Evolutionary conservation across 1,140 invertebrate genomes (phyloP).

Genomic region (Meloidogyne hapla): DNA sequence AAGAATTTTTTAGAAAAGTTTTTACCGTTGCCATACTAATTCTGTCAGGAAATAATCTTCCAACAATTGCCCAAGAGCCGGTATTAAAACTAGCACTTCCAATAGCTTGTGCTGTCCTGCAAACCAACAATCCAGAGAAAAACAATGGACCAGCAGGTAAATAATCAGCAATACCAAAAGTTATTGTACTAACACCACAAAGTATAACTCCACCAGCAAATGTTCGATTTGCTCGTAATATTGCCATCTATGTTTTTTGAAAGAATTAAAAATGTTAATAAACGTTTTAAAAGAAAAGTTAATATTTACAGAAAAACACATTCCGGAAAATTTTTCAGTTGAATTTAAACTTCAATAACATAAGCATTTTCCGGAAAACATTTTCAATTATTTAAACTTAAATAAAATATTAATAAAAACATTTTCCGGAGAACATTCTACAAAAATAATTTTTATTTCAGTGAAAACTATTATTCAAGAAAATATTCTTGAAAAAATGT

Average conservation of each 20-base stretch:
- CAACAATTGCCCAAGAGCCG: slow-evolving; percentile 13
- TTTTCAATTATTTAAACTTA: too few species aligned
- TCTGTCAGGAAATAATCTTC: slow-evolving; percentile 10
- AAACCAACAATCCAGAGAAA: slow-evolving; percentile 14
- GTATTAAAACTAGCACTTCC: slow-evolving; percentile 9
- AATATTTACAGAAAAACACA: too few species aligned
- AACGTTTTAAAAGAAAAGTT: too few species aligned
- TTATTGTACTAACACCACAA: slow-evolving; percentile 11
- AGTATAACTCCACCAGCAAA: slow-evolving; percentile 9
- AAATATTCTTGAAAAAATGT: too few species aligned
- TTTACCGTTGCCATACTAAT: slow-evolving; percentile 13
- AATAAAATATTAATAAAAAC: too few species aligned
- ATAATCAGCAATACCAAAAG: slow-evolving; percentile 10
- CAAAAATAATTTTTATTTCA: too few species aligned
- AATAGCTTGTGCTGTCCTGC: slow-evolving; percentile 11
- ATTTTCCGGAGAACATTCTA: too few species aligned
- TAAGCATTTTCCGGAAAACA: too few species aligned
- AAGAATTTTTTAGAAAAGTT: not conserved
- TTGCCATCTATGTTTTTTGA: slow-evolving; percentile 6
- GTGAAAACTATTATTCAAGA: too few species aligned
- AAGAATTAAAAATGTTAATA: not conserved
- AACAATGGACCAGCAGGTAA: slow-evolving; percentile 8
- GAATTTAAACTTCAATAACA: too few species aligned
- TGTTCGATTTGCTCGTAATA: slow-evolving; percentile 6
- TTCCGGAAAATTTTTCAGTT: too few species aligned